Evolutionary conservation across 1,140 invertebrate species (phyloP), one percentile per base, ranked within the genome.

Genomic region (Scaptodrosophila lebanonensis): DNA sequence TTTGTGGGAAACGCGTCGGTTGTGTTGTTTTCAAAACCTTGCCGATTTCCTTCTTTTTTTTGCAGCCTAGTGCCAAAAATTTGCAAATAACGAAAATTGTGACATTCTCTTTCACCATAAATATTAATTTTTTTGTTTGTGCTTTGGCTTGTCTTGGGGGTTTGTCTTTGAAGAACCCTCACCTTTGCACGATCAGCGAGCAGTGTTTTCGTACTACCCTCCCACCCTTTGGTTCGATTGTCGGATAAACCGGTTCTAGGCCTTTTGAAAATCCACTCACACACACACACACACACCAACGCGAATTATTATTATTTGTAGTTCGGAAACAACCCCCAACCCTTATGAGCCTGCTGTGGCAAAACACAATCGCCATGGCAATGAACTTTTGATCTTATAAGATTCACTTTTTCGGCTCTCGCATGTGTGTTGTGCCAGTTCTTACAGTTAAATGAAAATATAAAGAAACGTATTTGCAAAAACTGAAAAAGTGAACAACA

Each of bases 341-440:
- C 53, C 59, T 57, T 50, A 62, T 20, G n/a, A 4, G 13, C 27
- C 18, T 9, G 18, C 38, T 35, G 36, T 20, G 20, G n/a, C n/a
- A n/a, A n/a, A n/a, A n/a, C n/a, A n/a, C n/a, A n/a, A n/a, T n/a
- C 25, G 12, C 38, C n/a, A 49, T 39, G 53, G 17, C 59, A 50
- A 49, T 63, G 53, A 63, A 63, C 59, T 50, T 57, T 17, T 58
- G 53, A 63, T 63, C 59, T 63, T 44, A 58, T 63, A 45, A 44
- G 59, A 57, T 33, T 58, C 22, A 32, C 15, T n/a, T 22, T 32
- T 50, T 13, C 20, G 20, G 42, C n/a, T n/a, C n/a, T n/a, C n/a
- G 25, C 29, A 22, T 27, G 20, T 20, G 13, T 13, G 3, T 40
- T 39, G 7, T 40, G 9, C 9, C 16, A 2, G 5, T 16, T 36